phyloP scores from a whole-genome alignment of 2,113 vertebrate species.

The Tautogolabrus adspersus region DNA sequence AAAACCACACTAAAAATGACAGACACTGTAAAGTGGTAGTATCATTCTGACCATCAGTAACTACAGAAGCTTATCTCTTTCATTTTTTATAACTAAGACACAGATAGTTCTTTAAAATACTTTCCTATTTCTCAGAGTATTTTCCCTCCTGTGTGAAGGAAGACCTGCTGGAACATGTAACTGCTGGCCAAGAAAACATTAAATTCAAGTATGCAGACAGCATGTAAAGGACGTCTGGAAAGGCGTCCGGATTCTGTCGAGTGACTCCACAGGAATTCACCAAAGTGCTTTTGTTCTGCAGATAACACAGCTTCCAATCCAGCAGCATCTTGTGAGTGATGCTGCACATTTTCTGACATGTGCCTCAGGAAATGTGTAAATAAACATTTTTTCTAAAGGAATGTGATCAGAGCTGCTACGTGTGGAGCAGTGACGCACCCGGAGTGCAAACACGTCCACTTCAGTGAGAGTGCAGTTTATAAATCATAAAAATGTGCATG shows the following conservation, averaged over 20 bases:
- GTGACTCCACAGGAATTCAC: conserved; percentile 28
- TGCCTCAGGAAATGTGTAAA: too few relatives aligned
- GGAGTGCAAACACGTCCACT: not conserved
- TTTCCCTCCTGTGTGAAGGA: too few relatives aligned
- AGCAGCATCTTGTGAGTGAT: too few relatives aligned
- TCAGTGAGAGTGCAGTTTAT: not conserved
- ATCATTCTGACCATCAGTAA: too few relatives aligned
- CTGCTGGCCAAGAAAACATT: conserved; percentile 6
- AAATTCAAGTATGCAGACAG: conserved; percentile 33
- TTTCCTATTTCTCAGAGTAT: too few relatives aligned
- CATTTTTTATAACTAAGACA: too few relatives aligned
- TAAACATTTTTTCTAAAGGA: not conserved
- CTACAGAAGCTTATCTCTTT: not conserved
- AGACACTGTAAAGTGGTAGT: too few relatives aligned
- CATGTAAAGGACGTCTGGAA: not conserved
- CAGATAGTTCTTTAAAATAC: too few relatives aligned
- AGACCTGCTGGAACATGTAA: too few relatives aligned
- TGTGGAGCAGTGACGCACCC: not conserved
- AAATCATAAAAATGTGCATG: not conserved
- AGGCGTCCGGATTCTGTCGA: not conserved
- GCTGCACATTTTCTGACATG: too few relatives aligned
- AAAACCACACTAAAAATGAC: too few relatives aligned
- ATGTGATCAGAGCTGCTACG: not conserved
- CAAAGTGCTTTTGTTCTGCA: conserved; percentile 38
- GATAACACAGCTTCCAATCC: not conserved